These are phyloP conservation scores for Aphidius ervi DNA, from an alignment of 1,140 invertebrate species.

Conservation along the genomic window DNA sequence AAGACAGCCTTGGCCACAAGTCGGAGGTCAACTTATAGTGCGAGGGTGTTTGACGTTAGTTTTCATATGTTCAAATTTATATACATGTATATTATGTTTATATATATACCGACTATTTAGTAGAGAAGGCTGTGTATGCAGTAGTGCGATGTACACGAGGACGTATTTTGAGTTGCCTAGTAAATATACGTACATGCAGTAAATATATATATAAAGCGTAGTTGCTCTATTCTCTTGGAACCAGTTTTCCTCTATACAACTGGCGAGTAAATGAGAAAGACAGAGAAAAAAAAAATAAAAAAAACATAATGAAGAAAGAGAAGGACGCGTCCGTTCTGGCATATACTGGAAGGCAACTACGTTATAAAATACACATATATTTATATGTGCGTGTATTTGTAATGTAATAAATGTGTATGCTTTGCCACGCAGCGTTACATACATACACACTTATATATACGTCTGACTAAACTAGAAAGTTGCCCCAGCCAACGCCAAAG, in stretches of 20 bases:
- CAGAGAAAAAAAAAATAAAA: constrained; percentile 17
- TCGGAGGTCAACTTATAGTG: constrained; percentile 8
- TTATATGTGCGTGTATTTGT: constrained; percentile 12
- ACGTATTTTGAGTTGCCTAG: constrained; percentile 30
- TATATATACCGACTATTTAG: not conserved
- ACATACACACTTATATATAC: constrained; percentile 25
- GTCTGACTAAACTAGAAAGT: constrained; percentile 52
- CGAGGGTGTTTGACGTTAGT: constrained; percentile 16
- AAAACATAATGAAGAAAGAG: constrained; percentile 21
- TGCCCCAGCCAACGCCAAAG: constrained; percentile 45
- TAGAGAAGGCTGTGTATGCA: not conserved
- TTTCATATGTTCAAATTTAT: constrained; percentile 13
- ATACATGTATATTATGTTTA: constrained; percentile 4
- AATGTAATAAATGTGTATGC: too few species aligned
- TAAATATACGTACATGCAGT: not conserved
- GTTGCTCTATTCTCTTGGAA: constrained; percentile 52
- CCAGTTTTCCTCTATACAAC: constrained; percentile 49
- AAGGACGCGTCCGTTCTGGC: constrained; percentile 15
- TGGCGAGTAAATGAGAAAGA: constrained; percentile 12
- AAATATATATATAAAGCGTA: constrained; percentile 27
- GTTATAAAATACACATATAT: constrained; percentile 17
- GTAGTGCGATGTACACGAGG: not conserved
- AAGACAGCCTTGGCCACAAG: constrained; percentile 9
- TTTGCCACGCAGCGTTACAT: constrained; percentile 27
- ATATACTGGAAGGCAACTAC: constrained; percentile 16